Percentiles rank a stretch among this genome's conserved stretches.
phyloP scores from a whole-genome alignment of 1,140 invertebrate species.

The Drosophila ananassae region DNA sequence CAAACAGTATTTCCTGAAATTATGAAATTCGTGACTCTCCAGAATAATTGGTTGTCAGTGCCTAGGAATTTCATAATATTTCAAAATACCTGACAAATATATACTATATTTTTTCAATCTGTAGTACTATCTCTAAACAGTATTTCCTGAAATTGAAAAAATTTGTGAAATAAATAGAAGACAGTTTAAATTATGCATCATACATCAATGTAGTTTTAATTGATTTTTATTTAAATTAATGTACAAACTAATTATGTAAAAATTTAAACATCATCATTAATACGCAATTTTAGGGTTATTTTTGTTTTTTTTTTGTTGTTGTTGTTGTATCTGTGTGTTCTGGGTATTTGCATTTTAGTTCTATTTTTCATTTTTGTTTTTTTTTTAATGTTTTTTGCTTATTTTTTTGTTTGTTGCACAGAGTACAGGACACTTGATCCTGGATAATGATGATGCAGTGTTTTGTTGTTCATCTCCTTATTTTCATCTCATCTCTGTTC shows the following conservation, averaged over 20 bases:
- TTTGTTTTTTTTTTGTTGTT: constrained; percentile 34
- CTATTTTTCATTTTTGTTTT: constrained; percentile 8
- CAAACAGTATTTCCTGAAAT: too few species aligned
- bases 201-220: constrained; percentile 66
- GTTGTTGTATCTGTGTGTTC: constrained; percentile 29
- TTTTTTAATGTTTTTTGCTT: too few species aligned
- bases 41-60: too few species aligned
- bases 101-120: neutral
- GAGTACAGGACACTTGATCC: constrained; percentile 47
- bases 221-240: constrained; percentile 83
- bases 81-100: too few species aligned
- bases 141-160: neutral
- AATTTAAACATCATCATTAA: constrained; percentile 79
- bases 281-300: constrained; percentile 72
- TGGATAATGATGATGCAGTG: constrained; percentile 26
- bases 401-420: constrained; percentile 16
- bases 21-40: too few species aligned
- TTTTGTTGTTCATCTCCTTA: constrained; percentile 42
- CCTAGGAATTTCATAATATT: too few species aligned
- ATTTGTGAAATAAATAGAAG: neutral
- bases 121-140: neutral
- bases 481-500: constrained; percentile 17
- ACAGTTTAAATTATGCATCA: constrained; percentile 17
- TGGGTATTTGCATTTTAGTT: constrained; percentile 51
- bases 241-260: constrained; percentile 82